Evolutionary conservation across 2,888 invertebrate species (phyloP).

Genomic region (Nebria salina): DNA sequence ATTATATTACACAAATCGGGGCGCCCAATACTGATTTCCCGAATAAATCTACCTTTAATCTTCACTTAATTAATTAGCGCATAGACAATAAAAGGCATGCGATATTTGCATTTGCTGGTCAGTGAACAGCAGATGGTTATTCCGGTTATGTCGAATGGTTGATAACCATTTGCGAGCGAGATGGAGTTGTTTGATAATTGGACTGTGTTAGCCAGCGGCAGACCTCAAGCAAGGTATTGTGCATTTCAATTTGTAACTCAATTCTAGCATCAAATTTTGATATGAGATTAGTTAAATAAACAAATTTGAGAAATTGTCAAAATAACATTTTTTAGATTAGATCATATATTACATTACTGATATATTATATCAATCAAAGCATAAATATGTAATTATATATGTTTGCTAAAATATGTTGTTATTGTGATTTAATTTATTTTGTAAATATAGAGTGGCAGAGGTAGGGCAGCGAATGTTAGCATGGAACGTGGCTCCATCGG

Average conservation of each 20-base stretch:
- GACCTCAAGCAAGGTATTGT: constrained; percentile 35
- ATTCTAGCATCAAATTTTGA: no score
- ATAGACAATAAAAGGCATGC: constrained; percentile 22
- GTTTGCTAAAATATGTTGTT: no score
- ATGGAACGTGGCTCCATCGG: constrained; percentile 81
- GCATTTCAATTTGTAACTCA: no score
- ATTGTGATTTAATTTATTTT: background rate
- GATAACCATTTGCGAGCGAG: constrained; percentile 34
- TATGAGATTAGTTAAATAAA: no score
- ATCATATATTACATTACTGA: no score
- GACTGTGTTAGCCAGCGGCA: constrained; percentile 30
- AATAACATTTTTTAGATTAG: no score
- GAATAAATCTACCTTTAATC: constrained; percentile 34
- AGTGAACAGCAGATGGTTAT: constrained; percentile 32
- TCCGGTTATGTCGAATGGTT: constrained; percentile 36
- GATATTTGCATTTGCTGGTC: constrained; percentile 11
- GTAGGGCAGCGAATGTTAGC: constrained; percentile 68
- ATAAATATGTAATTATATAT: no score
- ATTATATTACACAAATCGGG: background rate
- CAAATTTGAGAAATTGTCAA: no score
- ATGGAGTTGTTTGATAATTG: constrained; percentile 34
- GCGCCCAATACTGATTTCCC: background rate
- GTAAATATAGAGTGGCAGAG: constrained; percentile 47
- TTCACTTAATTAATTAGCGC: background rate
- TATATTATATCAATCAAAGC: no score